Base-by-base conservation (phyloP, 2,113 vertebrate genomes). In the Tragulus kanchil region DNA sequence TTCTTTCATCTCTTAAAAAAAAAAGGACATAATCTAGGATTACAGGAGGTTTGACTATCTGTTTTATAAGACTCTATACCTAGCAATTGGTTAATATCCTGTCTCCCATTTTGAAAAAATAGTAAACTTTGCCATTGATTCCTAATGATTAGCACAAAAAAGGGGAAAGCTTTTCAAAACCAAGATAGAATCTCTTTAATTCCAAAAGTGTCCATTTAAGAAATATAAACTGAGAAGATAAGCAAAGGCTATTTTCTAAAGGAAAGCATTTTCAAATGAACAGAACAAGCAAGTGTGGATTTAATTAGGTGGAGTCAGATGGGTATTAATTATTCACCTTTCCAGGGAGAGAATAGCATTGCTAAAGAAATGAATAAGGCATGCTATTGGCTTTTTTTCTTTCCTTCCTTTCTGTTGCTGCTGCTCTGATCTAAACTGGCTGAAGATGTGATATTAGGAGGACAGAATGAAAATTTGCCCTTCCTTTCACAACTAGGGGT, bases 261-360 rank as follows among this genome's bases (percentile, higher is more conserved):
- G 77, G 31, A 90, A 95, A 92, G 48, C 56, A 82, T 52, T 56
- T 94, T 95, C 81, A 88, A 89, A 89, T 95, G 85, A 94, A 89
- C 61, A 96, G 92, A 96, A 79, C 50, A 90, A 88, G 90, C 42
- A 92, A 95, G 94, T 85, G 77, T 85, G 56, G 81, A 48, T 67
- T 89, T 97, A 96, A 96, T 96, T 85, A 95, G 88, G 86, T 59
- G 26, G 50, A 90, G 56, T 86, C 93, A 89, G 67, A 73, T 85
- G 85, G 28, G 77, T 94, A 87, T 94, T 97, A 95, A 94, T 96
- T 97, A 97, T 94, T 94, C 77, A 95, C 95, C 78, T 81, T 90
- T 90, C 28, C 19, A 65, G 92, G 67, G 48, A 3, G 14, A 96
- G 67, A 86, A 85, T 42, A 50, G 28, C 8, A 1, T 36, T 90